Evolutionary conservation across 2,797 vertebrate species (phyloP).

Genomic region (Ciconia nigra): DNA sequence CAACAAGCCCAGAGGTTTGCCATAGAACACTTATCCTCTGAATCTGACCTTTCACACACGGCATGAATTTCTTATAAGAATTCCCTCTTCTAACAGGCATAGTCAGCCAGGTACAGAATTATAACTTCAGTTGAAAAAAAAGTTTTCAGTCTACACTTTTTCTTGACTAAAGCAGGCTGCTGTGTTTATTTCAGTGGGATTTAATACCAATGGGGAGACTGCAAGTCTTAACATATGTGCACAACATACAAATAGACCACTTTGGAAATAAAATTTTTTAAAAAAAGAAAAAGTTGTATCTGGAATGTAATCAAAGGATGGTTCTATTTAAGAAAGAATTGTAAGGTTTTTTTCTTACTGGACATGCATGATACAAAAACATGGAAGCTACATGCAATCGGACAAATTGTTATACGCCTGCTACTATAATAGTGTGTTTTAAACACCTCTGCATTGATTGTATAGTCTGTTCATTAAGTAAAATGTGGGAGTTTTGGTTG

Average conservation of each 20-base stretch:
- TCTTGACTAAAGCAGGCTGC: background rate
- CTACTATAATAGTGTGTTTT: background rate
- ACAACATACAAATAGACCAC: background rate
- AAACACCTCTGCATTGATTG: background rate
- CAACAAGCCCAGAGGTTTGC: background rate
- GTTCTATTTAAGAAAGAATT: background rate
- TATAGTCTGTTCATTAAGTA: background rate
- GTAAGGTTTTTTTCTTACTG: background rate
- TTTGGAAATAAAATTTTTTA: background rate
- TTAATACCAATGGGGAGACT: background rate
- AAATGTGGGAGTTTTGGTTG: fast-evolving
- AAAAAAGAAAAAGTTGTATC: background rate
- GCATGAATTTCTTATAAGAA: conserved; percentile 18
- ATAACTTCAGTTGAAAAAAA: background rate
- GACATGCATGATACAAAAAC: background rate
- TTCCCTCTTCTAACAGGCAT: background rate
- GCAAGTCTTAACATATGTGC: background rate
- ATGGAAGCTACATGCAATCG: background rate
- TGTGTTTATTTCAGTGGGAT: background rate
- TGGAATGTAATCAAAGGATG: background rate
- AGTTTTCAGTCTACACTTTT: background rate
- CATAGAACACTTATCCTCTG: conserved; percentile 31
- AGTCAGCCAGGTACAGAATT: background rate
- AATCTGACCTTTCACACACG: background rate
- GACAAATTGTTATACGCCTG: background rate